A percentile compares a stretch with the other conserved stretches of the same genome.
phyloP scores from a whole-genome alignment of 2,113 vertebrate species.

The Channa maculata region DNA sequence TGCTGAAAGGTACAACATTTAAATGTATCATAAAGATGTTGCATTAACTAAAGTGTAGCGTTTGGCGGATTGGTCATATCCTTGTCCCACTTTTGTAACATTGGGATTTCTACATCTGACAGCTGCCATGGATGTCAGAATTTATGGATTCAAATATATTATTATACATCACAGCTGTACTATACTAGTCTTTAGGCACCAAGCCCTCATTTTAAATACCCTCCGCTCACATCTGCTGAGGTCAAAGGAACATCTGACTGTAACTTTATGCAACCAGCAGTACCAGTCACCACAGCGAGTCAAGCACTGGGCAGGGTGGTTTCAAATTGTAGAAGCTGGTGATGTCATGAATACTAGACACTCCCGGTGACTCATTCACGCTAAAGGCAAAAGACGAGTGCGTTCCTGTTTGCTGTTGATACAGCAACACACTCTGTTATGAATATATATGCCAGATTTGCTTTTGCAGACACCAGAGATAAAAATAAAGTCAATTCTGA shows the following conservation, averaged over 20 bases:
- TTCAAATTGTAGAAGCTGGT: neutral
- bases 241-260: neutral
- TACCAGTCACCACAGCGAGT: neutral
- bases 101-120: too few relatives aligned
- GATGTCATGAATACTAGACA: slow-evolving; percentile 24
- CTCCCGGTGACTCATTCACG: slow-evolving; percentile 66
- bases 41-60: too few relatives aligned
- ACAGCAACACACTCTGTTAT: slow-evolving; percentile 46
- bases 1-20: too few relatives aligned
- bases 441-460: neutral
- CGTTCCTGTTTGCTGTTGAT: slow-evolving; percentile 40
- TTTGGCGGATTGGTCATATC: too few relatives aligned
- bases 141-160: too few relatives aligned
- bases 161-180: too few relatives aligned
- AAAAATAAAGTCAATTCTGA: slow-evolving; percentile 32
- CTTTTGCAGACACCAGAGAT: slow-evolving; percentile 13
- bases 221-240: slow-evolving; percentile 26
- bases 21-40: too few relatives aligned
- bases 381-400: neutral
- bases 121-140: too few relatives aligned
- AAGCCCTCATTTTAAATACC: too few relatives aligned
- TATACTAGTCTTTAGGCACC: too few relatives aligned
- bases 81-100: too few relatives aligned
- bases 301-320: neutral
- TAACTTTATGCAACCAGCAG: neutral